These are phyloP conservation scores for Cricetomys ansorgei DNA, from an alignment of 2,113 vertebrate genomes.

Conservation along the genomic window DNA sequence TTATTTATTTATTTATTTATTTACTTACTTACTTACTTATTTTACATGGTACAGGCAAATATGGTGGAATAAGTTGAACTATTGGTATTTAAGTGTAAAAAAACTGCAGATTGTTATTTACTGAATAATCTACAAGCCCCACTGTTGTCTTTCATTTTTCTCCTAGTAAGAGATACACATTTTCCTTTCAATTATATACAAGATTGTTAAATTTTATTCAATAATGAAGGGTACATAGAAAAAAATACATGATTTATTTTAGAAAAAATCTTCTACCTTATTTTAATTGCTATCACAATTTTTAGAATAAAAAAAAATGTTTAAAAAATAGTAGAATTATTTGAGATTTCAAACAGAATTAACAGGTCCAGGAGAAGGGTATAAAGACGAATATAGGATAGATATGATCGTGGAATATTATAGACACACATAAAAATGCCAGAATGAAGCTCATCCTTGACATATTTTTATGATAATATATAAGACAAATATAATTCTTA, in stretches of 20 bases:
- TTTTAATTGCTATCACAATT: not conserved
- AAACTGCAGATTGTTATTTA: conserved; percentile 27
- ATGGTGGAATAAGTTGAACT: conserved; percentile 12
- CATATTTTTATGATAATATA: not conserved
- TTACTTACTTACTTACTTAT: too few relatives aligned
- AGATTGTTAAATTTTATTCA: not conserved
- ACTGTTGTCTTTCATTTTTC: not conserved
- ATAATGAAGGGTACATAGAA: not conserved
- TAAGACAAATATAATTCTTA: too few relatives aligned
- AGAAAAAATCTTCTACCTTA: not conserved
- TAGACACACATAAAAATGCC: not conserved
- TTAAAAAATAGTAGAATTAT: not conserved
- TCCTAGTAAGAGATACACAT: not conserved
- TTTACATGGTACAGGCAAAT: not conserved
- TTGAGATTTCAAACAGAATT: not conserved
- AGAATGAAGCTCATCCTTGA: too few relatives aligned
- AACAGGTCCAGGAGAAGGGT: accelerated
- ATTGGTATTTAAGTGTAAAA: conserved; percentile 24
- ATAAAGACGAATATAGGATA: not conserved
- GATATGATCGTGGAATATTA: too few relatives aligned
- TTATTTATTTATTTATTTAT: not conserved
- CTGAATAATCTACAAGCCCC: not conserved
- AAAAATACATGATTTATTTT: not conserved
- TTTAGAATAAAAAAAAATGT: not conserved
- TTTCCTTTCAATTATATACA: not conserved